Conservation (phyloP, 2,888 invertebrate species). For the Macaria liturata region DNA sequence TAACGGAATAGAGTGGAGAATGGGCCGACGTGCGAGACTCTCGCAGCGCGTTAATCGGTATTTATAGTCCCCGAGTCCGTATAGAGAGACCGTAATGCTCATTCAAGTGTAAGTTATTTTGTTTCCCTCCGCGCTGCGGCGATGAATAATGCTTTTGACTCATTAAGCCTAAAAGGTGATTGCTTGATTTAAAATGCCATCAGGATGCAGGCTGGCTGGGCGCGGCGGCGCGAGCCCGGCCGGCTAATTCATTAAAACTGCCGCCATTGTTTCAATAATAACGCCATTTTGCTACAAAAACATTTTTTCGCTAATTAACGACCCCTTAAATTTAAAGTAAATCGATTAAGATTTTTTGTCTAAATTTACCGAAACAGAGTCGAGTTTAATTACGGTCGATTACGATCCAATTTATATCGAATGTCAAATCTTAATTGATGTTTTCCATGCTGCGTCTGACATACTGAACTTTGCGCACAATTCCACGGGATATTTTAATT, state of each 20-base stretch:
- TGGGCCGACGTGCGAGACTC: not conserved
- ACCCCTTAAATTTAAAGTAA: conserved; percentile 22
- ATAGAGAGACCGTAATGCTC: conserved; percentile 67
- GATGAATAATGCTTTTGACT: conserved; percentile 73
- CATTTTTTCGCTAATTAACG: conserved; percentile 36
- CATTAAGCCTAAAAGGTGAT: conserved; percentile 70
- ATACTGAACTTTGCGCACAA: conserved; percentile 32
- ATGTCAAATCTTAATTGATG: conserved; percentile 39
- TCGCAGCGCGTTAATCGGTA: conserved; percentile 44
- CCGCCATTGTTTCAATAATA: conserved; percentile 30
- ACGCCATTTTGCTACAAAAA: conserved; percentile 26
- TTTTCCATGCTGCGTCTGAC: conserved; percentile 31
- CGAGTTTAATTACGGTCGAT: conserved; percentile 29
- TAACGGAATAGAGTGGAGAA: conserved; percentile 22
- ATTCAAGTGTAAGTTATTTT: conserved; percentile 71
- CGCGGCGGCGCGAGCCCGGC: conserved; percentile 38
- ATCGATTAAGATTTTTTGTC: conserved; percentile 31
- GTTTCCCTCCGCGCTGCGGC: conserved; percentile 56
- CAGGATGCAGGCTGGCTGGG: conserved; percentile 29
- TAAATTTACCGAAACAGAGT: conserved; percentile 33
- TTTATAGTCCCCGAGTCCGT: conserved; percentile 71
- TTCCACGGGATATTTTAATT: conserved; percentile 28
- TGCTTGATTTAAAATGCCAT: conserved; percentile 61
- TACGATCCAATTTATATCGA: conserved; percentile 36
- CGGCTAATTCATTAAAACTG: conserved; percentile 45